These are phyloP conservation scores for Tenodera sinensis DNA, from an alignment of 2,888 invertebrate genomes.

Conservation along the genomic window DNA sequence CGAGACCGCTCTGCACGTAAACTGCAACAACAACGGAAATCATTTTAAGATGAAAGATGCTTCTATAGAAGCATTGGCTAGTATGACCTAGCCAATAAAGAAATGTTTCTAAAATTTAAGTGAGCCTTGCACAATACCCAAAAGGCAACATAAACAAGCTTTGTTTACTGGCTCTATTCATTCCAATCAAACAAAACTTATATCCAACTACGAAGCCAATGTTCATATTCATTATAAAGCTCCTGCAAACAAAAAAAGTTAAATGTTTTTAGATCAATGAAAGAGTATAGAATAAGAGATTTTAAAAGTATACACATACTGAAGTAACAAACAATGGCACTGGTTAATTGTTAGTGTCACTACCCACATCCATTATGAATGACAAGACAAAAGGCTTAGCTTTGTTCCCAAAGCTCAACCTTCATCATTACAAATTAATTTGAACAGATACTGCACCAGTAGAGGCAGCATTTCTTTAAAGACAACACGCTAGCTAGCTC, in stretches of 20 bases:
- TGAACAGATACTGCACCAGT: not conserved
- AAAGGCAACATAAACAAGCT: not conserved
- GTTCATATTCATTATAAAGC: not conserved
- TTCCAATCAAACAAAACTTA: not conserved
- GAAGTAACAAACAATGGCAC: not conserved
- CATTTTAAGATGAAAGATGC: slow-evolving; percentile 8
- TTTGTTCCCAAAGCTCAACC: not conserved
- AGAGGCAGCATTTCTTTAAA: not conserved
- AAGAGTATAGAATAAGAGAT: not conserved
- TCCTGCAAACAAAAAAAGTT: not conserved
- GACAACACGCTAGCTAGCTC: not conserved
- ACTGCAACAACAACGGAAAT: slow-evolving; percentile 31
- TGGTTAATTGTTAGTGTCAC: not conserved
- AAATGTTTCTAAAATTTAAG: not conserved
- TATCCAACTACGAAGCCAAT: not conserved
- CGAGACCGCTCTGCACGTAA: slow-evolving; percentile 31
- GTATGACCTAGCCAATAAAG: not conserved
- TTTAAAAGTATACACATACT: not conserved
- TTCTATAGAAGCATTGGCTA: not conserved
- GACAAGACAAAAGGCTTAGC: not conserved
- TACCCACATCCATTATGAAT: not conserved
- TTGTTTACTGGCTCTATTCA: not conserved
- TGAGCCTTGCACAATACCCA: not conserved
- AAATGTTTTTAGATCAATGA: not conserved
- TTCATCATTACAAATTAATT: not conserved